A percentile compares a stretch with the other conserved stretches of the same genome.
Conservation (phyloP, 2,113 vertebrate species). For the Corythoichthys haematopterus region DNA sequence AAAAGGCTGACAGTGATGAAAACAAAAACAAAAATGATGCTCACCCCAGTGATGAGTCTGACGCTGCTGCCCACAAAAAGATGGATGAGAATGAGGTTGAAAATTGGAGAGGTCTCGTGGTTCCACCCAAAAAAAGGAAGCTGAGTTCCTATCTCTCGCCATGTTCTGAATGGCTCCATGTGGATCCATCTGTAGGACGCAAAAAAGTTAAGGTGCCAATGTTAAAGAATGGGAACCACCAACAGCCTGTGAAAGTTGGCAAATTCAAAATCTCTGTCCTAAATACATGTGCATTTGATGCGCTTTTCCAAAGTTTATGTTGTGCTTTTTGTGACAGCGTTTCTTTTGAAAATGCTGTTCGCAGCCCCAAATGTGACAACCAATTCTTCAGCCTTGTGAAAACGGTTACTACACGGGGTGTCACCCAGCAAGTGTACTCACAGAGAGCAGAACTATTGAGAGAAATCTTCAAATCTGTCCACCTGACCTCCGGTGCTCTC, state of each 20-base stretch:
- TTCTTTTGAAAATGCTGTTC: not conserved
- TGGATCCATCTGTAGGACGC: too few relatives aligned
- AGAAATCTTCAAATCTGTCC: too few relatives aligned
- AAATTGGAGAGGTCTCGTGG: not conserved
- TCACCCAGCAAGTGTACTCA: not conserved
- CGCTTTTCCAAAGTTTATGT: not conserved
- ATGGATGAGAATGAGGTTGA: not conserved
- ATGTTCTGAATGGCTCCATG: too few relatives aligned
- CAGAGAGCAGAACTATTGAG: too few relatives aligned
- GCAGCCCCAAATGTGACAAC: not conserved
- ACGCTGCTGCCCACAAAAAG: not conserved
- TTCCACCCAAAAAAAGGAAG: too few relatives aligned
- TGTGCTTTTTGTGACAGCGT: not conserved
- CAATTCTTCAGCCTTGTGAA: not conserved
- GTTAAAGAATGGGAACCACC: too few relatives aligned
- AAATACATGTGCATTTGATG: too few relatives aligned
- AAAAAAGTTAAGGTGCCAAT: too few relatives aligned
- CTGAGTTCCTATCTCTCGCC: too few relatives aligned
- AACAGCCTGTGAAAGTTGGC: too few relatives aligned
- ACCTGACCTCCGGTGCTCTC: too few relatives aligned
- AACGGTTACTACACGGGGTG: not conserved
- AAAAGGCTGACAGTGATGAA: not conserved
- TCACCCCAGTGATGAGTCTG: not conserved
- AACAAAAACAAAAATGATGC: not conserved
- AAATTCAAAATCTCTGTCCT: too few relatives aligned